These are phyloP conservation scores for Ifrita kowaldi DNA, from an alignment of 2,113 vertebrate species.

Conservation along the genomic window DNA sequence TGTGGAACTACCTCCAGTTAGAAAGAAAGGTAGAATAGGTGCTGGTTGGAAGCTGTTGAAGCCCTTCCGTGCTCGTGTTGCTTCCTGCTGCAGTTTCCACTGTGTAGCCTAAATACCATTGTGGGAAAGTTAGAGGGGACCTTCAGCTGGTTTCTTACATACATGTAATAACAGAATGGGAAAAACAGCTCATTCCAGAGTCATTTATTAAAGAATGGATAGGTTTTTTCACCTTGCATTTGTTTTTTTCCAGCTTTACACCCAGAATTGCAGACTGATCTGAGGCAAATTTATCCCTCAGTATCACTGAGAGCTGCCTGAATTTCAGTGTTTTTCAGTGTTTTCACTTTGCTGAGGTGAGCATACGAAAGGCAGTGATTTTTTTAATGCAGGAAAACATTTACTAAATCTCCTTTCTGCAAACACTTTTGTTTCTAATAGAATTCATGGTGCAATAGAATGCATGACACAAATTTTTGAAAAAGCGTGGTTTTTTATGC, in stretches of 20 bases:
- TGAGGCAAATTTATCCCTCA: not conserved
- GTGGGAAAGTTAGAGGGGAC: not conserved
- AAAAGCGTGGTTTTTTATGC: not conserved
- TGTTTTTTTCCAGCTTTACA: not conserved
- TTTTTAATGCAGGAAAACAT: not conserved
- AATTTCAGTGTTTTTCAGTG: not conserved
- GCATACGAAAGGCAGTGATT: not conserved
- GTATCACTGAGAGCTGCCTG: not conserved
- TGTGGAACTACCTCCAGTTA: not conserved
- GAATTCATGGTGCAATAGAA: not conserved
- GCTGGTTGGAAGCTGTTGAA: not conserved
- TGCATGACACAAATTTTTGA: not conserved
- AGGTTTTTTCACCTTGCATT: not conserved
- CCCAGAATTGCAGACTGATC: not conserved
- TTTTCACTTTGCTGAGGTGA: not conserved
- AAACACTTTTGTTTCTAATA: not conserved
- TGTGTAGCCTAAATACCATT: not conserved
- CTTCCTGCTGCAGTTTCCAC: not conserved
- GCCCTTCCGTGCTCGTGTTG: not conserved
- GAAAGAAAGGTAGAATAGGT: not conserved
- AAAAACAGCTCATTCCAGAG: not conserved
- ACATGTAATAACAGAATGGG: not conserved
- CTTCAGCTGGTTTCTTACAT: not conserved
- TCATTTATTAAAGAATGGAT: not conserved
- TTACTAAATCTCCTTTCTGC: not conserved